Conservation (phyloP, 2,113 vertebrate genomes). For the Dasyprocta punctata region DNA sequence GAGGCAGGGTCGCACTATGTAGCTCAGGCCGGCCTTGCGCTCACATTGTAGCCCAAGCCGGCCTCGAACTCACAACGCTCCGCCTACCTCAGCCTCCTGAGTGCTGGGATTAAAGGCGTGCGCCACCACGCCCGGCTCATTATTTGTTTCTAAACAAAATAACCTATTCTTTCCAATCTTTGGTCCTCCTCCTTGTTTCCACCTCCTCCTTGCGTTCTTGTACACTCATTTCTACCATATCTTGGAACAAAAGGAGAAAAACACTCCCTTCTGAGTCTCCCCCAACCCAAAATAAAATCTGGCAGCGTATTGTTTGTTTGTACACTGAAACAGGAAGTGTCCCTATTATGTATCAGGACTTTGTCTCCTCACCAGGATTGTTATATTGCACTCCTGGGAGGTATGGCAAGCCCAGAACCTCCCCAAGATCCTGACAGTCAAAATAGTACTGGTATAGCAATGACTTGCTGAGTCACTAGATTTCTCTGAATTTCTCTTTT, state of each 20-base stretch:
- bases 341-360: conserved; percentile 14
- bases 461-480: conserved; percentile 46
- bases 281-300: background rate
- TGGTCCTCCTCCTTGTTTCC: background rate
- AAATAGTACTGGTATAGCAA: conserved; percentile 21
- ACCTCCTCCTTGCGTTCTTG: conserved; percentile 5
- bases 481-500: conserved; percentile 53
- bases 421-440: conserved; percentile 18
- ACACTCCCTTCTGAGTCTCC: background rate
- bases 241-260: conserved; percentile 40
- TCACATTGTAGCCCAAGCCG: too few species aligned
- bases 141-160: conserved; percentile 71
- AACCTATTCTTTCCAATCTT: conserved; percentile 56
- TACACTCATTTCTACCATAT: conserved; percentile 11
- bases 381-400: background rate
- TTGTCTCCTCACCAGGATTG: background rate
- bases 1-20: too few species aligned
- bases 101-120: too few species aligned
- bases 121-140: too few species aligned
- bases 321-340: background rate
- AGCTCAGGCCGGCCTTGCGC: too few species aligned
- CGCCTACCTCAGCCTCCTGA: too few species aligned
- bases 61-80: too few species aligned
- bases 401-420: conserved; percentile 10
- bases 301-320: background rate